Percentiles rank a stretch among this genome's conserved stretches.
Evolutionary conservation across 2,888 invertebrate species (phyloP).

Genomic region (Temnothorax ravouxi): DNA sequence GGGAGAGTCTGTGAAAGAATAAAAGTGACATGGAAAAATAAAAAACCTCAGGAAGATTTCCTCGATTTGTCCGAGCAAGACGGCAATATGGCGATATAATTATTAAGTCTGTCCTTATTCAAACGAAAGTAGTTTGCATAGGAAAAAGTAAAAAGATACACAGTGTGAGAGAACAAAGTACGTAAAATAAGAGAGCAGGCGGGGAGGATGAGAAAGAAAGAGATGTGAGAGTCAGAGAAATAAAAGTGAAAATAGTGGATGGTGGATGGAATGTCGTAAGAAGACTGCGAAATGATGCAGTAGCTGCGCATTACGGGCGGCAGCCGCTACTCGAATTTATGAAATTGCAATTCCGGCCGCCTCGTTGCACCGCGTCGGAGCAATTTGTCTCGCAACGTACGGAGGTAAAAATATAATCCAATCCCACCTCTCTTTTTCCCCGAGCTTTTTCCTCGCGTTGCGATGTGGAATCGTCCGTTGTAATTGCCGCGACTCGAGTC

Average conservation of each 20-base stretch:
- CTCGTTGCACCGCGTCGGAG: slow-evolving; percentile 66
- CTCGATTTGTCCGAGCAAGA: not conserved
- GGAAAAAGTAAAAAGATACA: not conserved
- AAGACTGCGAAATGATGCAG: slow-evolving; percentile 50
- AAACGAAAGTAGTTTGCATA: slow-evolving; percentile 17
- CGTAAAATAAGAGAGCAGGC: not conserved
- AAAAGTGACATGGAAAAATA: slow-evolving; percentile 38
- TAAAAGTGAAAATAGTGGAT: slow-evolving; percentile 15
- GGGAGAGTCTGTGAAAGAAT: slow-evolving; percentile 22
- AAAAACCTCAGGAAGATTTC: slow-evolving; percentile 16
- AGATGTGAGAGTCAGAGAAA: not conserved
- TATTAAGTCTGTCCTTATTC: slow-evolving; percentile 52
- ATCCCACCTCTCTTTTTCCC: slow-evolving; percentile 24
- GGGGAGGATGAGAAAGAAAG: not conserved
- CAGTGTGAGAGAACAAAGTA: not conserved
- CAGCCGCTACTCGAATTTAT: slow-evolving; percentile 78
- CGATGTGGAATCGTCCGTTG: slow-evolving; percentile 39
- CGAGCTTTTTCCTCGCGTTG: slow-evolving; percentile 24
- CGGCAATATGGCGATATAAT: slow-evolving; percentile 52
- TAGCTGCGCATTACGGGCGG: slow-evolving; percentile 63
- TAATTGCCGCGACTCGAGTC: slow-evolving; percentile 50
- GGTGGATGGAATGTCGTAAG: slow-evolving; percentile 47
- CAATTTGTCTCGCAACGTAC: slow-evolving; percentile 74
- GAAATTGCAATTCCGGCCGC: slow-evolving; percentile 80
- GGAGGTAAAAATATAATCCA: slow-evolving; percentile 68